These are phyloP conservation scores for Euglossa dilemma DNA, from an alignment of 1,140 invertebrate genomes.

Conservation along the genomic window DNA sequence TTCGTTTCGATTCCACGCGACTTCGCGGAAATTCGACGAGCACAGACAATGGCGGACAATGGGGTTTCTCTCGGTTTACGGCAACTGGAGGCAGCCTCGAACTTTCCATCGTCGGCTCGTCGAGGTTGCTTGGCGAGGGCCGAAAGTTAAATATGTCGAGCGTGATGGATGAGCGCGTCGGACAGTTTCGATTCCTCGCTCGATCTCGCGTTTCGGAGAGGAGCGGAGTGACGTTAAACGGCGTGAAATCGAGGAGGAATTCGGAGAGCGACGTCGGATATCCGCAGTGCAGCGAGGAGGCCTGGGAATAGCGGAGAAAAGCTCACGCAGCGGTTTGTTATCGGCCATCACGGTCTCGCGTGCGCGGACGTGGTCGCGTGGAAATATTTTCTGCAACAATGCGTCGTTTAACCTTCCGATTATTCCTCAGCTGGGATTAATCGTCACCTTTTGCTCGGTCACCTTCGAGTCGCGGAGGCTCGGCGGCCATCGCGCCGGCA, in stretches of 20 bases:
- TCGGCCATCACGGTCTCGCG: conserved; percentile 41
- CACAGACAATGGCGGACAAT: neutral
- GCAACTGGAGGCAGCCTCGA: too few species aligned
- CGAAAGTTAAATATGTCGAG: too few species aligned
- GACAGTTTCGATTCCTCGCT: too few species aligned
- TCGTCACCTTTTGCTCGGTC: conserved; percentile 38
- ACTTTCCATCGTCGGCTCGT: too few species aligned
- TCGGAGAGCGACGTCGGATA: neutral
- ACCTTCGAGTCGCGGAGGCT: neutral
- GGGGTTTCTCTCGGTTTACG: too few species aligned
- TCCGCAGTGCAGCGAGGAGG: conserved; percentile 57
- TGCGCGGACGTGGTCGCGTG: conserved; percentile 18
- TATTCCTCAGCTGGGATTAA: conserved; percentile 46
- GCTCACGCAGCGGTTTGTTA: conserved; percentile 56
- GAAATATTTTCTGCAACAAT: conserved; percentile 21
- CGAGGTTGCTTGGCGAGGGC: too few species aligned
- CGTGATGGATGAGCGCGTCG: too few species aligned
- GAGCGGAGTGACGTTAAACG: too few species aligned
- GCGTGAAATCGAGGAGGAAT: too few species aligned
- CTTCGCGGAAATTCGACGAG: neutral
- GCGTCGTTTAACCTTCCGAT: conserved; percentile 50
- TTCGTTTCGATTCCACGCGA: neutral
- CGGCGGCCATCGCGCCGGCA: neutral
- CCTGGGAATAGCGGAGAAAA: conserved; percentile 28
- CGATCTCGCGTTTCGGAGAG: too few species aligned